Base-by-base conservation (phyloP, 2,113 vertebrate genomes). In the Cnemophilus loriae region DNA sequence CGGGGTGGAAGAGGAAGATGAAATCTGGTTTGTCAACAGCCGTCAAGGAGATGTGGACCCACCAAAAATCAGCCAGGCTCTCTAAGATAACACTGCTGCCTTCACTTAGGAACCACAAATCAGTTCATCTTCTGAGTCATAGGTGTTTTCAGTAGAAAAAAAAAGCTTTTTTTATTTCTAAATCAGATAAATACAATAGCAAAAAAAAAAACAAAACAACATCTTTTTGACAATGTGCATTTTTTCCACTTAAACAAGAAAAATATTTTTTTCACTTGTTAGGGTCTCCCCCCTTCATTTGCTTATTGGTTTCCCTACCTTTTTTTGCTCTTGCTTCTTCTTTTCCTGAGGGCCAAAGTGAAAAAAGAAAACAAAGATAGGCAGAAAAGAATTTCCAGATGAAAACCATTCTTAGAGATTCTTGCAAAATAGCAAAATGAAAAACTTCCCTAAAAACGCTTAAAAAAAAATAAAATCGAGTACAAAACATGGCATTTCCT, bases 11-110 rank as follows among this genome's bases (percentile, higher is more conserved):
- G 64, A 75, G 63, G 71, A 89, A 93, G 80, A 70, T 47, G 37
- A 89, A 84, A 90, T 84, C 73, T 93, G 44, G 37, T 80, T 94
- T 92, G 89, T 89, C 76, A 89, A 84, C 89, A 90, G 89, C 33
- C 15, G 2, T 37, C 64, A 55, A 23, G 52, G 39, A 91, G 59
- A 47, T 52, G 19, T 57, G 80, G 42, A 67, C 21, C 16, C 42
- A 84, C 50, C 37, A 67, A 84, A 95, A 78, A 80, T 65, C 71
- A 77, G 6, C 16, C 46, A 77, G 49, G 22, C 6, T 79, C 28
- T 92, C 44, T 49, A 24, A 50, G 50, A 47, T 41, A 32, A 37
- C 33, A 50, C 5, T 35, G 49, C 26, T 73, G 30, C 61, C 28
- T 74, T 65, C 11, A 0, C 30, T 65, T 61, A 32, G 35, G 32